A percentile compares a stretch with the other conserved stretches of the same genome.
phyloP scores from a whole-genome alignment of 1,140 invertebrate species.

The Saccostrea cuccullata region DNA sequence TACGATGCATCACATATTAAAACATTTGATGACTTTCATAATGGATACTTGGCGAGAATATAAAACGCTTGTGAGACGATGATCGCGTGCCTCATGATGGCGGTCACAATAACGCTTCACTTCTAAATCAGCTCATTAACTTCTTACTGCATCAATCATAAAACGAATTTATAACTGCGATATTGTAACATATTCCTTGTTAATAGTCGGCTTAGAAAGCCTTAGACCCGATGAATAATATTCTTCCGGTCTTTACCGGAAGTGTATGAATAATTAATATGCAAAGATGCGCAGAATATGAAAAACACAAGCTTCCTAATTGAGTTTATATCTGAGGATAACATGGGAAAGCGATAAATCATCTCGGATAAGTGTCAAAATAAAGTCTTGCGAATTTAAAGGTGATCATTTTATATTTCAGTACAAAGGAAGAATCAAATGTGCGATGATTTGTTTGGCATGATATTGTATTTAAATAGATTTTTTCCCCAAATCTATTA shows the following conservation, averaged over 20 bases:
- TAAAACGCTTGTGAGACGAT: slow-evolving; percentile 19
- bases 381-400: neutral
- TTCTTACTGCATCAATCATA: slow-evolving; percentile 34
- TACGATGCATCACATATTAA: slow-evolving; percentile 3
- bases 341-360: slow-evolving; percentile 11
- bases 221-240: slow-evolving; percentile 35
- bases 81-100: slow-evolving; percentile 13
- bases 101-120: slow-evolving; percentile 23
- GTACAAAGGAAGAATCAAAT: too few species aligned
- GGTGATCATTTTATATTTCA: neutral
- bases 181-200: neutral
- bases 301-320: slow-evolving; percentile 17
- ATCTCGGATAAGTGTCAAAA: neutral
- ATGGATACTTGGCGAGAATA: slow-evolving; percentile 23
- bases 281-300: slow-evolving; percentile 29
- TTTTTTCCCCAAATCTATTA: too few species aligned
- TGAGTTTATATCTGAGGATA: slow-evolving; percentile 1
- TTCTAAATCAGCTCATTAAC: slow-evolving; percentile 31
- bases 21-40: slow-evolving; percentile 29
- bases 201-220: slow-evolving; percentile 18
- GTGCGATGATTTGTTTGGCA: too few species aligned
- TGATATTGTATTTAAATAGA: too few species aligned
- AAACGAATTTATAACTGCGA: slow-evolving; percentile 9
- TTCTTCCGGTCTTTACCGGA: slow-evolving; percentile 27
- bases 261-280: slow-evolving; percentile 29